Evolutionary conservation across 2,888 invertebrate species (phyloP), one percentile per base, ranked within the genome.

Genomic region (Auanema freiburgensis): DNA sequence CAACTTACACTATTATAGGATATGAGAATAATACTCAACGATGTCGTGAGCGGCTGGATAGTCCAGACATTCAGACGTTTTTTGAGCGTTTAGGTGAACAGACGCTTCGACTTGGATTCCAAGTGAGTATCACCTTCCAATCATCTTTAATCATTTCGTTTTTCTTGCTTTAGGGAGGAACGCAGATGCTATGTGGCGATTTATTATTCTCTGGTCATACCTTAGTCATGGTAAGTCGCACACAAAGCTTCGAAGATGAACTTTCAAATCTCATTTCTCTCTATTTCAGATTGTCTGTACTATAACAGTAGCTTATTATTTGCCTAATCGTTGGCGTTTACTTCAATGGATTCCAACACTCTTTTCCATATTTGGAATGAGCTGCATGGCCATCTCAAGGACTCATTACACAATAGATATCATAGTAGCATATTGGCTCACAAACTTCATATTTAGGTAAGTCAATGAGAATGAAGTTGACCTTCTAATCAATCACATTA

Each of bases 31-130:
- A 81, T 57, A 49, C 62, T 12, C 58, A 52, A 10, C 33, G 66
- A 11, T 82, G 82, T 60, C 63, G 78, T 12, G 69, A 70, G n/a
- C 70, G 66, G 21, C 57, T 74, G 24, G 63, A 69, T n/a, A 49
- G 66, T 6, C 52, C 67, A 6, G 53, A 68, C 5, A 51, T 69
- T 25, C n/a, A 55, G 14, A 62, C 73, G 3, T 77, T 83, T 54
- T 53, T 77, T 41, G 44, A 52, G 12, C 65, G 80, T 1, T 57
- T 78, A 1, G 57, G 77, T 18, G 79, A 77, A 56, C 83, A 83
- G 69, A 76, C 75, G n/a, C 66, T 79, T 23, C 71, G 75, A 16
- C 62, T 83, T 49, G 83, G 83, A n/a, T 76, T 83, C 53, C 81
- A 80, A 72, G 79, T 75, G 18, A 49, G 57, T 51, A 18, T 14